phyloP scores from a whole-genome alignment of 2,113 vertebrate species.

The Callithrix jacchus region DNA sequence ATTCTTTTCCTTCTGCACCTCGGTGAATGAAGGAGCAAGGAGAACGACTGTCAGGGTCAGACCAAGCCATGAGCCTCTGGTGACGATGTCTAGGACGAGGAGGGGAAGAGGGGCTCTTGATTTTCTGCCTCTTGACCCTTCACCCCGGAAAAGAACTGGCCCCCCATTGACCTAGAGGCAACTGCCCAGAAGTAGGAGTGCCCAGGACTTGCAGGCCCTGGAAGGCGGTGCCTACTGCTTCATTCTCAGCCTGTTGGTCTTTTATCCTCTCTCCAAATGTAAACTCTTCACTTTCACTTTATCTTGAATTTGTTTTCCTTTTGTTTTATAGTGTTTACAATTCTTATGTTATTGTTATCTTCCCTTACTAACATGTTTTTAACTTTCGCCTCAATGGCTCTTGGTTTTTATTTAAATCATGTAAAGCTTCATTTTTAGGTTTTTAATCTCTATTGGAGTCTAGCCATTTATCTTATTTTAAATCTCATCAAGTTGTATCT shows the following conservation, averaged over 20 bases:
- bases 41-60: background rate
- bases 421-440: background rate
- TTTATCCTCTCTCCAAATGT: background rate
- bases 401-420: slow-evolving; percentile 44
- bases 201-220: background rate
- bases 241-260: background rate
- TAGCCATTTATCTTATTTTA: slow-evolving; percentile 52
- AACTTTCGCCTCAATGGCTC: background rate
- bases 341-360: background rate
- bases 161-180: background rate
- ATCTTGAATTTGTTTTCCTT: background rate
- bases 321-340: background rate
- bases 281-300: slow-evolving; percentile 23
- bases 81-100: background rate
- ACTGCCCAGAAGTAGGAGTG: background rate
- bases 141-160: background rate
- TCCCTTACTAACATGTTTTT: slow-evolving; percentile 15
- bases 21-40: background rate
- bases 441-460: slow-evolving; percentile 35
- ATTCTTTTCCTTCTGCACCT: background rate
- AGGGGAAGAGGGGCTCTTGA: background rate
- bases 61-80: background rate
- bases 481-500: slow-evolving; percentile 38
- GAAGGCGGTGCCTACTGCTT: background rate
- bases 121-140: background rate